Evolutionary conservation across 2,888 invertebrate species (phyloP).

Genomic region (Dione vanillae): DNA sequence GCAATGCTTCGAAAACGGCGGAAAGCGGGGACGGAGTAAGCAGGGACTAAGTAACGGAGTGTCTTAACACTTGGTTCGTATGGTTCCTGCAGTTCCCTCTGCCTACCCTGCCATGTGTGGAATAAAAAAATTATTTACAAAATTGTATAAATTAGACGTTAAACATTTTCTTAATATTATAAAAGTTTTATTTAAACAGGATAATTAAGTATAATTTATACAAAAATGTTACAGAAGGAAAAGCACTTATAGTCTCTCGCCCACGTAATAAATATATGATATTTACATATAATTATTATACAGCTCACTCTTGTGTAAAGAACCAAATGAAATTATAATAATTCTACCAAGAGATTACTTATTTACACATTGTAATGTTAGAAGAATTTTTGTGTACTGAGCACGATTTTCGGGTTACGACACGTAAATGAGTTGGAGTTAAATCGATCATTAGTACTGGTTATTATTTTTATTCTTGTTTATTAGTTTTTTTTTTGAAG

Average conservation of each 20-base stretch:
- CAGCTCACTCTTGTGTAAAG: constrained; percentile 14
- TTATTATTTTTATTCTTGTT: too few relatives aligned
- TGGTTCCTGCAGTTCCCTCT: too few relatives aligned
- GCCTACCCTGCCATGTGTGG: too few relatives aligned
- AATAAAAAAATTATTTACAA: too few relatives aligned
- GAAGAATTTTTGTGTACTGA: not conserved
- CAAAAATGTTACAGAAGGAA: not conserved
- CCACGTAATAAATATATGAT: constrained; percentile 10
- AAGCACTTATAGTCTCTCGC: constrained; percentile 1
- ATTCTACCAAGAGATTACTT: not conserved
- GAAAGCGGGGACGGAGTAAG: too few relatives aligned
- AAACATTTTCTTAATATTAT: not conserved
- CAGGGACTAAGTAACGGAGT: too few relatives aligned
- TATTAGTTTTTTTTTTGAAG: too few relatives aligned
- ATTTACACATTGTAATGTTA: not conserved
- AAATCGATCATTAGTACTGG: too few relatives aligned
- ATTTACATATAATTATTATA: constrained; percentile 19
- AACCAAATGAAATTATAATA: constrained; percentile 16
- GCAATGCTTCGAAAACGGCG: too few relatives aligned
- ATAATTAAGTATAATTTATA: constrained; percentile 15
- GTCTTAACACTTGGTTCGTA: too few relatives aligned
- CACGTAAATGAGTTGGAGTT: too few relatives aligned
- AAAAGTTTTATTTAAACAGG: constrained; percentile 4
- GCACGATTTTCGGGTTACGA: too few relatives aligned
- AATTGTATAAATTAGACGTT: not conserved